Conservation (phyloP, 2,888 invertebrate genomes). For the Melieria omissa region DNA sequence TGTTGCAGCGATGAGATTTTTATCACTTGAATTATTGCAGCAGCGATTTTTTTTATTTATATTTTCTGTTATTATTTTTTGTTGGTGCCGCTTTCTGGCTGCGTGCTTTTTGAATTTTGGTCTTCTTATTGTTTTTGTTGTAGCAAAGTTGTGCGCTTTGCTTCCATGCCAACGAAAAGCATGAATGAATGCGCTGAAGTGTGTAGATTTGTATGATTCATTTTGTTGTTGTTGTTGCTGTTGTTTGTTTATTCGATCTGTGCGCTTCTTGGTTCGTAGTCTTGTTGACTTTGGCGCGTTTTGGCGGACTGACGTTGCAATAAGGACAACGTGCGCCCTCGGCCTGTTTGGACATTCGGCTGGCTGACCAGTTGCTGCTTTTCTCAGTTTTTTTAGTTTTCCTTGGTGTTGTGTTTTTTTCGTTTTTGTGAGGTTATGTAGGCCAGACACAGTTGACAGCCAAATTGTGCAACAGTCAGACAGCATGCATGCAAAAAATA, state of each 20-base stretch:
- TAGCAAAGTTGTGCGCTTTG: too few relatives aligned
- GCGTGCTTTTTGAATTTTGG: background rate
- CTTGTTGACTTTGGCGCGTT: slow-evolving; percentile 21
- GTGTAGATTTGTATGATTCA: too few relatives aligned
- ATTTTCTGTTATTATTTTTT: slow-evolving; percentile 12
- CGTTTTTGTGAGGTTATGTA: too few relatives aligned
- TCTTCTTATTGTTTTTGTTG: slow-evolving; percentile 3
- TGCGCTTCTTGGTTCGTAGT: background rate
- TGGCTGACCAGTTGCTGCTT: too few relatives aligned
- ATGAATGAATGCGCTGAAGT: too few relatives aligned
- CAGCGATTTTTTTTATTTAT: slow-evolving; percentile 24
- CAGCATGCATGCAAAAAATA: too few relatives aligned
- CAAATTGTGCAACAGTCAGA: too few relatives aligned
- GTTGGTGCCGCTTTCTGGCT: slow-evolving; percentile 1
- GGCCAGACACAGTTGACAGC: too few relatives aligned
- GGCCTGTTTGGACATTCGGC: too few relatives aligned
- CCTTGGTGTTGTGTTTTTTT: too few relatives aligned
- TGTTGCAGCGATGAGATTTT: slow-evolving; percentile 22
- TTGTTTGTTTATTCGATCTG: background rate
- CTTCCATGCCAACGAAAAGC: too few relatives aligned
- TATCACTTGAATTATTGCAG: slow-evolving; percentile 33
- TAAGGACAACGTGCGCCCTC: slow-evolving; percentile 17
- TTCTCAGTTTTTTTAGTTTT: too few relatives aligned
- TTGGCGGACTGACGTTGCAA: background rate
- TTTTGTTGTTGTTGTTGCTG: slow-evolving; percentile 7